Percentiles rank a stretch among this genome's conserved stretches.
These are phyloP conservation scores for Muscicapa comitata DNA, from an alignment of 2,797 vertebrate species.

Conservation along the genomic window DNA sequence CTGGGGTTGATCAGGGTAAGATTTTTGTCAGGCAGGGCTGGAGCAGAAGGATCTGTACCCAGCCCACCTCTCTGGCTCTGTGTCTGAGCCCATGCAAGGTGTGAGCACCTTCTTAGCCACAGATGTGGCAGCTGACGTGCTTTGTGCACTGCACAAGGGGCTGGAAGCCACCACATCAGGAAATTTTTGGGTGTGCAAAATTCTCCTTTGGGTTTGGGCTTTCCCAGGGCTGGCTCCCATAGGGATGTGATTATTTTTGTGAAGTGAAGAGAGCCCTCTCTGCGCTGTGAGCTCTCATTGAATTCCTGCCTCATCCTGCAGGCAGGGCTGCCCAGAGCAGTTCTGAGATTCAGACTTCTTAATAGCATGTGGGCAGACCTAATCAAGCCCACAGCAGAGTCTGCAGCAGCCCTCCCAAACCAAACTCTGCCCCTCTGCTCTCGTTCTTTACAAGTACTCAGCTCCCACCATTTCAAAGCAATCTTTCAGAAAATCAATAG, in stretches of 20 bases:
- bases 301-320: constrained; percentile 10
- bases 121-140: background rate
- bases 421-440: constrained; percentile 51
- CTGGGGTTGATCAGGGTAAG: accelerated
- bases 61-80: background rate
- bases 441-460: constrained; percentile 30
- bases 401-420: constrained; percentile 10
- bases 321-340: background rate
- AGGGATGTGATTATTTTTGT: background rate
- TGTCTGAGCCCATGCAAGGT: background rate
- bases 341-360: constrained; percentile 27
- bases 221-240: background rate
- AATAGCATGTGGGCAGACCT: constrained; percentile 51
- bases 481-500: constrained; percentile 69
- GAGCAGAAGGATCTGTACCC: background rate
- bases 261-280: background rate
- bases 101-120: background rate
- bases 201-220: background rate
- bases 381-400: constrained; percentile 44
- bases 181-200: background rate
- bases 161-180: background rate
- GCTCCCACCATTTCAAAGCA: constrained; percentile 65
- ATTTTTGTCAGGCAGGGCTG: background rate
- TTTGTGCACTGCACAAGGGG: background rate
- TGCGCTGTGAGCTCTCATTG: background rate